Percentiles rank a stretch among this genome's conserved stretches.
These are phyloP conservation scores for Tachysurus fulvidraco DNA, from an alignment of 2,113 vertebrate genomes.

Conservation along the genomic window DNA sequence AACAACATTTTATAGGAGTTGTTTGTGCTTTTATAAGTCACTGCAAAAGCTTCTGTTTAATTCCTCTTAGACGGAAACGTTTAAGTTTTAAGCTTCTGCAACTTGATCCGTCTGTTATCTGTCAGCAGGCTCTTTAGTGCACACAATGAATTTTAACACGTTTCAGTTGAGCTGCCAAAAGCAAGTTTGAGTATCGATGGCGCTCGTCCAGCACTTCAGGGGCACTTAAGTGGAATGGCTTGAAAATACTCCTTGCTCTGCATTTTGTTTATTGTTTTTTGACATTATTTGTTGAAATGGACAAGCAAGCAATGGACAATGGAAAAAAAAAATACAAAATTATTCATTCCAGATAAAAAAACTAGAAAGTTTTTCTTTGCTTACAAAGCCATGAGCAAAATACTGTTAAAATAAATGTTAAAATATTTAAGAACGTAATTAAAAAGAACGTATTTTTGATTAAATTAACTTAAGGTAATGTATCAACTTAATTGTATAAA, in stretches of 20 bases:
- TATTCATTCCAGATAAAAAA: background rate
- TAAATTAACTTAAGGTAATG: background rate
- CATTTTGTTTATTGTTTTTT: too few relatives aligned
- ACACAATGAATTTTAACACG: background rate
- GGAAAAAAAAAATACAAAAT: background rate
- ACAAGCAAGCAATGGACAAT: background rate
- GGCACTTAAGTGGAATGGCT: background rate
- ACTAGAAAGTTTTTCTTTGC: background rate
- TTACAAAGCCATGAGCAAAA: background rate
- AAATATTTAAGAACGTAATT: background rate
- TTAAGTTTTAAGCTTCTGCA: background rate
- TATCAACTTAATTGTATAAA: background rate
- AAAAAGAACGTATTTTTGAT: background rate
- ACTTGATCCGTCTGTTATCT: background rate
- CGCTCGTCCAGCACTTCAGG: background rate
- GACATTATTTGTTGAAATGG: background rate
- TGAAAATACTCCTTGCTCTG: background rate
- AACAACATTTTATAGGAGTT: background rate
- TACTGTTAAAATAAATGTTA: background rate
- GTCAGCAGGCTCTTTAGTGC: background rate
- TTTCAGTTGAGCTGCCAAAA: constrained; percentile 2
- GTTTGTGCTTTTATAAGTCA: background rate
- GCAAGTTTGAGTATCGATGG: background rate
- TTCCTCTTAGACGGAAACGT: background rate
- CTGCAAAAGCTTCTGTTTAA: background rate